phyloP scores from a whole-genome alignment of 2,113 vertebrate genomes.

The Puntigrus tetrazona region DNA sequence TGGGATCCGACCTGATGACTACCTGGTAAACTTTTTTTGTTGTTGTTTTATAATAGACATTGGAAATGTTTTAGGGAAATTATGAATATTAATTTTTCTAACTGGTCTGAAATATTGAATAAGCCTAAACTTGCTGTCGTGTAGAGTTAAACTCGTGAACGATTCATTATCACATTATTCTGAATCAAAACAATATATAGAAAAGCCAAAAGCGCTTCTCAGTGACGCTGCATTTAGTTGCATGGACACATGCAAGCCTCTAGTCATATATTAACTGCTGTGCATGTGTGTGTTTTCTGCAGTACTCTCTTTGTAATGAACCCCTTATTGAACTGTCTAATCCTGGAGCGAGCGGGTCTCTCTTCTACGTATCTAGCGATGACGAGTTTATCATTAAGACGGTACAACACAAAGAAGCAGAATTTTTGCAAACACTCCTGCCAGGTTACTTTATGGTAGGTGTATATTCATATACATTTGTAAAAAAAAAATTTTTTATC shows the following conservation, averaged over 20 bases:
- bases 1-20: constrained; percentile 92
- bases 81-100: neutral
- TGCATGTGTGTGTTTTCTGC: constrained; percentile 46
- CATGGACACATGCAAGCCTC: constrained; percentile 8
- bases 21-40: constrained; percentile 77
- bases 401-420: constrained; percentile 94
- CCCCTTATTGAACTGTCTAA: constrained; percentile 88
- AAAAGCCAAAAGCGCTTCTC: neutral
- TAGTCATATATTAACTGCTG: neutral
- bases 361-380: constrained; percentile 92
- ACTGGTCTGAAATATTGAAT: neutral
- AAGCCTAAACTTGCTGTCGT: neutral
- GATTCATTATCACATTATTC: neutral
- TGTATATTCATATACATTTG: neutral
- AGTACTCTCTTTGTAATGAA: constrained; percentile 92
- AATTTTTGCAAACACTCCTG: constrained; percentile 93
- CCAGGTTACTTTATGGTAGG: constrained; percentile 96
- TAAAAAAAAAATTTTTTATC: neutral
- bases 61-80: too few species aligned
- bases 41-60: too few species aligned
- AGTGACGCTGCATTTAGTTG: neutral
- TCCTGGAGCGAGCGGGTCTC: constrained; percentile 90
- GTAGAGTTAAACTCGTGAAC: neutral
- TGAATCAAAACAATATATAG: neutral
- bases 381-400: constrained; percentile 98